Percentiles rank a stretch among this genome's conserved stretches.
These are phyloP conservation scores for Drosophila merina DNA, from an alignment of 2,888 invertebrate genomes.

Conservation along the genomic window DNA sequence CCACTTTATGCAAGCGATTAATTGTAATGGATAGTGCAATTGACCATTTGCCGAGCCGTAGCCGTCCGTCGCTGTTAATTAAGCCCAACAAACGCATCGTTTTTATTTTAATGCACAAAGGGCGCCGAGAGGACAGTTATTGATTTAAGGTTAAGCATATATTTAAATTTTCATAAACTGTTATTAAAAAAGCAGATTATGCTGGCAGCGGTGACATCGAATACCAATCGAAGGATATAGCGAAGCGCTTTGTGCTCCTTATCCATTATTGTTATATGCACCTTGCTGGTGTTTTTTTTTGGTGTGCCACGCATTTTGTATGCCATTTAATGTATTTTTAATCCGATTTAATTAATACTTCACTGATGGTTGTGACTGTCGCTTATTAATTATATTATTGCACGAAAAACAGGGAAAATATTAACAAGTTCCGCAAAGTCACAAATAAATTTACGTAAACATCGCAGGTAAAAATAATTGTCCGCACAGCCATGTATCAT, in stretches of 20 bases:
- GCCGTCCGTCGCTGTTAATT: conserved; percentile 58
- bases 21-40: conserved; percentile 23
- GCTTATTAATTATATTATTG: conserved; percentile 60
- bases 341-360: conserved; percentile 49
- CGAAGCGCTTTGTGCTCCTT: conserved; percentile 14
- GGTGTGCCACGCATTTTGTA: conserved; percentile 11
- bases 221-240: conserved; percentile 12
- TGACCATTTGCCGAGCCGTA: conserved; percentile 3
- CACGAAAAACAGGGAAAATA: conserved; percentile 38
- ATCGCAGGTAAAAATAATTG: conserved; percentile 38
- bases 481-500: conserved; percentile 31
- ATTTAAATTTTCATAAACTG: conserved; percentile 68
- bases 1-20: conserved; percentile 36
- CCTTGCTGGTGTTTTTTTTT: conserved; percentile 38
- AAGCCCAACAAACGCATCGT: conserved; percentile 46
- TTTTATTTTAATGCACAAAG: conserved; percentile 39
- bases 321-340: conserved; percentile 44
- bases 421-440: conserved; percentile 59
- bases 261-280: conserved; percentile 20
- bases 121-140: conserved; percentile 43
- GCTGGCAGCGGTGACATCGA: conserved; percentile 9
- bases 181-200: conserved; percentile 68
- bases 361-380: conserved; percentile 12
- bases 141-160: conserved; percentile 70
- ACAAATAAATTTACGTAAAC: conserved; percentile 61